A percentile compares a stretch with the other conserved stretches of the same genome.
phyloP scores from a whole-genome alignment of 1,140 invertebrate genomes.

The Drosophila rufa region DNA sequence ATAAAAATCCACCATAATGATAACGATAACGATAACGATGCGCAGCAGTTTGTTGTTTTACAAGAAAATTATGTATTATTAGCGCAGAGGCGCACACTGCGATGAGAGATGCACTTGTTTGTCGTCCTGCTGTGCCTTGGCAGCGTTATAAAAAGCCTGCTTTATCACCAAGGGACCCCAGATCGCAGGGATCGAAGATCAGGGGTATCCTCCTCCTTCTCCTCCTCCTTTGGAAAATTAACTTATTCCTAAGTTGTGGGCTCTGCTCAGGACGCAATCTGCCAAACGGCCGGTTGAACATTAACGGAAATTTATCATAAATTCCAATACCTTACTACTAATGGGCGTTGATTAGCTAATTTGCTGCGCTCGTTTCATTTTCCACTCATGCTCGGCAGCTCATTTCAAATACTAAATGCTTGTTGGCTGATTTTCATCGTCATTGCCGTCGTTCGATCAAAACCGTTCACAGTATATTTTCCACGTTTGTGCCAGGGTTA shows the following conservation, averaged over 20 bases:
- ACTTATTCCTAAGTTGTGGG: constrained; percentile 79
- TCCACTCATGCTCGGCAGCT: constrained; percentile 68
- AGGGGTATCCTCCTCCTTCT: background rate
- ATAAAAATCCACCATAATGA: constrained; percentile 79
- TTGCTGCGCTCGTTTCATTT: constrained; percentile 81
- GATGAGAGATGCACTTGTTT: constrained; percentile 58
- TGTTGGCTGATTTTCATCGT: constrained; percentile 48
- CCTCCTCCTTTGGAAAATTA: constrained; percentile 46
- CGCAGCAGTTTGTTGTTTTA: constrained; percentile 80
- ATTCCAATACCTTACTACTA: constrained; percentile 77
- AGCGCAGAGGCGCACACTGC: constrained; percentile 43
- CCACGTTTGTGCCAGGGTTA: constrained; percentile 29
- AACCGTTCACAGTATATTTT: constrained; percentile 65
- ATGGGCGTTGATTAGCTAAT: constrained; percentile 84
- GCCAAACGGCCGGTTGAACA: constrained; percentile 20
- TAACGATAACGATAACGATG: constrained; percentile 80
- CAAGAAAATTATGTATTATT: constrained; percentile 82
- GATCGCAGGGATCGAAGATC: constrained; percentile 11
- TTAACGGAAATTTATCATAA: constrained; percentile 84
- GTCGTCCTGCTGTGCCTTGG: constrained; percentile 68
- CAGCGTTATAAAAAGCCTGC: constrained; percentile 72
- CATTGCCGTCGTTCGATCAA: constrained; percentile 68
- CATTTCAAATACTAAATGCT: constrained; percentile 76
- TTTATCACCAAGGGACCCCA: constrained; percentile 58
- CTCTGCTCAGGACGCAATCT: constrained; percentile 61